Evolutionary conservation across 2,113 vertebrate species (phyloP), one percentile per base, ranked within the genome.

Genomic region (Bungarus multicinctus): DNA sequence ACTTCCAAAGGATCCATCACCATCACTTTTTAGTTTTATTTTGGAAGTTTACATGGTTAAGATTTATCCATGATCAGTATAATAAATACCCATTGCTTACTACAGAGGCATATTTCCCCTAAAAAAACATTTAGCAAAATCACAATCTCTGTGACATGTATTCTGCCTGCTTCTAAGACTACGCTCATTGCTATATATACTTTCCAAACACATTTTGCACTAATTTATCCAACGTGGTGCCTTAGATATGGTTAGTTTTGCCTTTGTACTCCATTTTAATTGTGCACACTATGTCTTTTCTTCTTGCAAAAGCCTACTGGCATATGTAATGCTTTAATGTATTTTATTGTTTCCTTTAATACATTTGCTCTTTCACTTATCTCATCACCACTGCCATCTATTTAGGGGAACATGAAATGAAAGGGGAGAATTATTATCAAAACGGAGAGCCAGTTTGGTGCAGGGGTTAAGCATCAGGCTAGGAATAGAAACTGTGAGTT

Each of bases 301-400:
- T 34, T 6, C 57, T 23, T 39, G 20, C 50, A 81, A 81, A 81
- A 81, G 34, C 43, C 39, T 47, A 47, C 45, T 12, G 39, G 47
- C 23, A 86, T 47, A 86, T n/a, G 43, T 12, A 86, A 85, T 85
- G 22, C 39, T 20, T 85, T 39, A 22, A 43, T 85, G 20, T 85
- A 85, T 64, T 69, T 1, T 11, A 30, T 23, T 18, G 25, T 5
- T 58, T 43, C 45, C 25, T 39, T 74, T 90, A 4, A 16, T n/a
- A 81, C 52, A 53, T 81, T 74, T 90, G 64, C 11, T 10, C 87
- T 87, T 69, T 50, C 93, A 55, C 93, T 94, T 93, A 95, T 81
- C 93, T 94, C 92, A 95, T 81, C 90, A 88, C 90, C 86, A 93
- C 52, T 12, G 16, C 92, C 93, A 88, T 81, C 93, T 89, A 94